Conservation (phyloP, 1,140 invertebrate genomes). For the Solen grandis region DNA sequence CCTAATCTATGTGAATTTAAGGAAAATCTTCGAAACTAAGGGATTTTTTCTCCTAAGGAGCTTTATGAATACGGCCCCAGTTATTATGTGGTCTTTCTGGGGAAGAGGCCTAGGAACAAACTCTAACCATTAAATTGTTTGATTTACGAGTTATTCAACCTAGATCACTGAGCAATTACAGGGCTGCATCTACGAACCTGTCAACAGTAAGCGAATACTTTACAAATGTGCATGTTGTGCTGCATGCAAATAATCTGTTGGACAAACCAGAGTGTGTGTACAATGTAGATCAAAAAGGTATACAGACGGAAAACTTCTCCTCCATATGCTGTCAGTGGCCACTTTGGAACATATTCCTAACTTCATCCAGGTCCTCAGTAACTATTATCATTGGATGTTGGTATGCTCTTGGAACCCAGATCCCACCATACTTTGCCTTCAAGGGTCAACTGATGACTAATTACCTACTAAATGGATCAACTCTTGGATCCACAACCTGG, state of each 20-base stretch:
- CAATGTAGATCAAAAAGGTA: constrained; percentile 43
- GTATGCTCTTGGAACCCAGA: constrained; percentile 32
- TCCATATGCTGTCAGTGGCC: not conserved
- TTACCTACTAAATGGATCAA: constrained; percentile 19
- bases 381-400: constrained; percentile 30
- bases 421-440: constrained; percentile 47
- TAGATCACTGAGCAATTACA: constrained; percentile 20
- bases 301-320: constrained; percentile 23
- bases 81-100: constrained; percentile 14
- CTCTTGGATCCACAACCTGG: constrained; percentile 23
- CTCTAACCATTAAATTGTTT: constrained; percentile 32
- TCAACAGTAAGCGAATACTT: constrained; percentile 17
- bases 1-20: no score
- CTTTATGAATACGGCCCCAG: no score
- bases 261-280: constrained; percentile 37
- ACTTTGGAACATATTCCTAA: constrained; percentile 2
- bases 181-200: constrained; percentile 10
- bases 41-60: no score
- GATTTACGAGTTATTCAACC: constrained; percentile 24
- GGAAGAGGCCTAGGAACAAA: constrained; percentile 26
- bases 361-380: constrained; percentile 2
- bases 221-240: not conserved
- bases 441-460: constrained; percentile 22
- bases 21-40: no score
- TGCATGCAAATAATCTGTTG: no score